phyloP scores from a whole-genome alignment of 2,797 vertebrate species.

The Myripristis murdjan region DNA sequence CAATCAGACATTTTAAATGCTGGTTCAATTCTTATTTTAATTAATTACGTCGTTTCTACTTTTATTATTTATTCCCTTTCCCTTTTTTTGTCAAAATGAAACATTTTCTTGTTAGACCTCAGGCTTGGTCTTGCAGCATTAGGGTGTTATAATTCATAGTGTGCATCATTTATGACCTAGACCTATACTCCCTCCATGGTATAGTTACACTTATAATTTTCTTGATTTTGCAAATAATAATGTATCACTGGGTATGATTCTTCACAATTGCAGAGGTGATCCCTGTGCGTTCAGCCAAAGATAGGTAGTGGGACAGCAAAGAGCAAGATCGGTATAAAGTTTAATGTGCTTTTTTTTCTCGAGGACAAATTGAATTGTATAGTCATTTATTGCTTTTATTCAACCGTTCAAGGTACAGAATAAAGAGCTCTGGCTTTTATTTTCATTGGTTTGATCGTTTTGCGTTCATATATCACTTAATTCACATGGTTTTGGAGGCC shows the following conservation, averaged over 20 bases:
- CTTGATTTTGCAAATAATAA: background rate
- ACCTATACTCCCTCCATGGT: background rate
- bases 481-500: background rate
- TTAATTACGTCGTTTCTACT: constrained; percentile 29
- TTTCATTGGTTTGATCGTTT: constrained; percentile 39
- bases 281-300: background rate
- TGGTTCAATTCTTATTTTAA: background rate
- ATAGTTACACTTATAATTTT: background rate
- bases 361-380: constrained; percentile 4
- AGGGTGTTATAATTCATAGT: background rate
- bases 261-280: background rate
- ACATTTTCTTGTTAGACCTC: too few relatives aligned
- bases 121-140: background rate
- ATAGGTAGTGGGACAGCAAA: constrained; percentile 19
- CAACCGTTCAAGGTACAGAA: background rate
- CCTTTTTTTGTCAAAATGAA: too few relatives aligned
- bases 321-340: constrained; percentile 17
- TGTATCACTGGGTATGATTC: background rate
- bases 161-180: background rate
- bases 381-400: constrained; percentile 43
- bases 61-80: too few relatives aligned
- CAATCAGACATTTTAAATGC: background rate
- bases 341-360: constrained; percentile 38
- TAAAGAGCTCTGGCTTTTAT: constrained; percentile 42
- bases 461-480: constrained; percentile 11